Conservation (phyloP, 2,113 vertebrate species). For the Rhabdomys dilectus region DNA sequence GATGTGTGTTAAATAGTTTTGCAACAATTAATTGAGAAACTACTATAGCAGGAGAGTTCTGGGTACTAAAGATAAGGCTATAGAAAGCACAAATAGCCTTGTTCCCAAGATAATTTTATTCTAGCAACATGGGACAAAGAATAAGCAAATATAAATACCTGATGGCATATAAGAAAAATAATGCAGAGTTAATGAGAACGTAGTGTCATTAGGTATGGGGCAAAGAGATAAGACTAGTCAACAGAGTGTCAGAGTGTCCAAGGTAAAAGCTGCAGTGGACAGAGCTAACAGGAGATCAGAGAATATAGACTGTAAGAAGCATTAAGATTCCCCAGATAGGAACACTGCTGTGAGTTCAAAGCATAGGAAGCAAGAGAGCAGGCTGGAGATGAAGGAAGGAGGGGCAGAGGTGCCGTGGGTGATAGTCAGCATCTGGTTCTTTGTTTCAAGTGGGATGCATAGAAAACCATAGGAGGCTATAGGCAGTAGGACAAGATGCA, state of each 20-base stretch:
- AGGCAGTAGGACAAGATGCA: not conserved
- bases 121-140: not conserved
- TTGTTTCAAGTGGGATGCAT: not conserved
- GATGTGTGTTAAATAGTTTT: too few species aligned
- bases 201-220: too few species aligned
- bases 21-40: not conserved
- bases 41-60: not conserved
- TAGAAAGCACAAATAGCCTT: not conserved
- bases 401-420: accelerated
- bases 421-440: not conserved
- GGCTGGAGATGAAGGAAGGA: not conserved
- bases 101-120: not conserved
- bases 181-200: not conserved
- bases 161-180: not conserved
- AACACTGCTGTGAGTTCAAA: not conserved
- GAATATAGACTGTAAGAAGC: not conserved
- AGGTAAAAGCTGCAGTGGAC: too few species aligned
- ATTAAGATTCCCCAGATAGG: not conserved
- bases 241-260: accelerated
- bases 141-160: not conserved
- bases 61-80: not conserved
- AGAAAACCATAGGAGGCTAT: not conserved
- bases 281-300: not conserved
- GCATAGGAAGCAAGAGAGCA: not conserved
- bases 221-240: too few species aligned